Evolutionary conservation across 2,888 invertebrate genomes (phyloP).

Genomic region (Eupithecia abbreviata): DNA sequence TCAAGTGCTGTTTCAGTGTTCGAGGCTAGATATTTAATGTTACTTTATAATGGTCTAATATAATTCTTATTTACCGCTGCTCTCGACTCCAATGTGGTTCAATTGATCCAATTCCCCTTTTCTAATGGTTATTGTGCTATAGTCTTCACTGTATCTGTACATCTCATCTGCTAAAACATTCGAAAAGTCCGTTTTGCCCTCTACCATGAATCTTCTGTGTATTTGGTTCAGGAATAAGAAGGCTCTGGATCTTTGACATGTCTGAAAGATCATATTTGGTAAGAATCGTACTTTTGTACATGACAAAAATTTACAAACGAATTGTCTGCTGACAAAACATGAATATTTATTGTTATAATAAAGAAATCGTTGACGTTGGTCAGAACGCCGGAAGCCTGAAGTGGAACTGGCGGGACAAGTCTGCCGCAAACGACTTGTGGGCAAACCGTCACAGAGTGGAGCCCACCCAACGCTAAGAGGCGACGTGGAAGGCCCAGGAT

Average conservation of each 20-base stretch:
- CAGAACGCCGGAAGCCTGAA: too few relatives aligned
- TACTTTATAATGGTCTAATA: background rate
- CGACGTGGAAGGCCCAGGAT: too few relatives aligned
- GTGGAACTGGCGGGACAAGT: too few relatives aligned
- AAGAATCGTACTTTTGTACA: background rate
- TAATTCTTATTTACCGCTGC: conserved; percentile 88
- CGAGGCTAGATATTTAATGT: background rate
- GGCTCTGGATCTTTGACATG: conserved; percentile 94
- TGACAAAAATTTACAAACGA: background rate
- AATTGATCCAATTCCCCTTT: conserved; percentile 95
- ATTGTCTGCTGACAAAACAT: too few relatives aligned
- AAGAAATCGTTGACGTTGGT: too few relatives aligned
- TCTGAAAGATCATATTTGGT: conserved; percentile 79
- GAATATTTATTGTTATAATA: too few relatives aligned
- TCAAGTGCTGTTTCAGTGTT: background rate
- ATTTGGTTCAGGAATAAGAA: conserved; percentile 95
- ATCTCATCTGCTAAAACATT: conserved; percentile 92
- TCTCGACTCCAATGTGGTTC: conserved; percentile 96
- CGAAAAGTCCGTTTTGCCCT: conserved; percentile 93
- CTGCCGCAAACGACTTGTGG: too few relatives aligned
- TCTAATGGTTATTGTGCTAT: conserved; percentile 91
- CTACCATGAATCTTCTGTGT: conserved; percentile 90
- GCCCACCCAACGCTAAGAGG: too few relatives aligned
- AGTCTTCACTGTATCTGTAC: conserved; percentile 94
- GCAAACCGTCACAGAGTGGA: too few relatives aligned